Evolutionary conservation across 2,888 invertebrate genomes (phyloP).

Genomic region (Aporophyla lueneburgensis): DNA sequence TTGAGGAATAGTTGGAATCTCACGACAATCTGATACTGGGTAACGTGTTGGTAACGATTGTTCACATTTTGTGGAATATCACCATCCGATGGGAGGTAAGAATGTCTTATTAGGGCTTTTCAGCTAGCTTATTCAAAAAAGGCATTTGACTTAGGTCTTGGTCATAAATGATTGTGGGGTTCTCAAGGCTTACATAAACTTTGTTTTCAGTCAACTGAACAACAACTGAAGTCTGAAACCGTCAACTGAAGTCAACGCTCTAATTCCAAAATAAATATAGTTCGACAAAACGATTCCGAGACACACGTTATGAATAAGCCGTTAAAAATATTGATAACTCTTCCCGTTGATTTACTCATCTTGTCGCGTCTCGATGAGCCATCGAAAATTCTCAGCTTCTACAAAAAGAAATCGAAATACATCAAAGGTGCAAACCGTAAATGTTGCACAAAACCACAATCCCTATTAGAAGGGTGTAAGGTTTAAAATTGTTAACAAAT

Average conservation of each 20-base stretch:
- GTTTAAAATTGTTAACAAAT: constrained; percentile 60
- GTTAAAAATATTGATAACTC: constrained; percentile 66
- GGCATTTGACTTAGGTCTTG: neutral
- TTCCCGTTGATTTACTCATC: constrained; percentile 65
- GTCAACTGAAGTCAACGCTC: constrained; percentile 16
- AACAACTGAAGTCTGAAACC: too few relatives aligned
- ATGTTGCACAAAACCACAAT: constrained; percentile 37
- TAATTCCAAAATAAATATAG: constrained; percentile 31
- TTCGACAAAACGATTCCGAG: constrained; percentile 13
- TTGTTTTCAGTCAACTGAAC: too few relatives aligned
- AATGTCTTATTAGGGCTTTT: neutral
- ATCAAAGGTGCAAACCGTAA: constrained; percentile 66
- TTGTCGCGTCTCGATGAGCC: constrained; percentile 61
- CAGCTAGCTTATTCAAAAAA: neutral
- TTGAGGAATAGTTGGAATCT: constrained; percentile 36
- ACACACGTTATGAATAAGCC: constrained; percentile 61
- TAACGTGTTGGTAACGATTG: neutral
- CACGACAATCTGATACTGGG: constrained; percentile 20
- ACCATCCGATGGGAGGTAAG: neutral
- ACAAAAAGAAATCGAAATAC: constrained; percentile 63
- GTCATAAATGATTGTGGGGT: neutral
- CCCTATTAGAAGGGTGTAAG: constrained; percentile 53
- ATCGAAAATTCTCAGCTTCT: constrained; percentile 59
- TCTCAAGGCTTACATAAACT: neutral
- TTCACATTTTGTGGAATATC: constrained; percentile 10